Conservation (phyloP, 2,113 vertebrate species). For the Vidua chalybeata region DNA sequence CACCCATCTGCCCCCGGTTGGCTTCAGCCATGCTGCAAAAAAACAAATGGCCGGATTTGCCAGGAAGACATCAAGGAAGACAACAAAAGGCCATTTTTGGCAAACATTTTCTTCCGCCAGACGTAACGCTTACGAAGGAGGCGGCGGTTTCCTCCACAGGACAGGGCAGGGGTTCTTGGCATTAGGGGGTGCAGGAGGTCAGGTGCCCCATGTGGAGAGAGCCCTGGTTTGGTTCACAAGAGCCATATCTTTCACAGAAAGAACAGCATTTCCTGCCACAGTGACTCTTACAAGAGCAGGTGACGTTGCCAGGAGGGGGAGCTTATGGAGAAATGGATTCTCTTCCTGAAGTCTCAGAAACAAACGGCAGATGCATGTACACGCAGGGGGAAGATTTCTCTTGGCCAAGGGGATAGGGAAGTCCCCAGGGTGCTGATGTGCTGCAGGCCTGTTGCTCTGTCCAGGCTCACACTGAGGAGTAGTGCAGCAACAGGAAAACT, state of each 20-base stretch:
- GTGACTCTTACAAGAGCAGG: neutral
- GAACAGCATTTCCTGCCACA: conserved; percentile 63
- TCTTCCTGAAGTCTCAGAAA: conserved; percentile 4
- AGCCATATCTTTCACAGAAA: conserved; percentile 74
- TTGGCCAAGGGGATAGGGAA: neutral
- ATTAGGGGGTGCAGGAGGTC: neutral
- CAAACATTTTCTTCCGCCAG: conserved; percentile 39
- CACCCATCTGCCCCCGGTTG: fast-evolving
- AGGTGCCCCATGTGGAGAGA: neutral
- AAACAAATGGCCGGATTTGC: conserved; percentile 32
- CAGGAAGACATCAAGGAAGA: conserved; percentile 72
- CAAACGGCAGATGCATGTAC: neutral
- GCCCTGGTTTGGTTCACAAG: conserved; percentile 26
- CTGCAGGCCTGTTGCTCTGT: neutral
- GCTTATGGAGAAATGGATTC: neutral
- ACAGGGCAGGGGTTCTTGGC: conserved; percentile 38
- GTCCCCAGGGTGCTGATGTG: neutral
- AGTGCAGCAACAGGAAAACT: neutral
- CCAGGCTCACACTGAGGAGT: neutral
- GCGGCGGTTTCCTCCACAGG: conserved; percentile 34
- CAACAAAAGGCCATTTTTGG: conserved; percentile 56
- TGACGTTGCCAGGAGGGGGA: conserved; percentile 17
- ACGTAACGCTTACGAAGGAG: neutral
- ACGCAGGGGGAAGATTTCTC: neutral
- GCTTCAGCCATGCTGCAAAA: conserved; percentile 36